Percentiles rank a stretch among this genome's conserved stretches.
These are phyloP conservation scores for Porites lobata DNA, from an alignment of 92 coral and sea anemone genomes.

Conservation along the genomic window DNA sequence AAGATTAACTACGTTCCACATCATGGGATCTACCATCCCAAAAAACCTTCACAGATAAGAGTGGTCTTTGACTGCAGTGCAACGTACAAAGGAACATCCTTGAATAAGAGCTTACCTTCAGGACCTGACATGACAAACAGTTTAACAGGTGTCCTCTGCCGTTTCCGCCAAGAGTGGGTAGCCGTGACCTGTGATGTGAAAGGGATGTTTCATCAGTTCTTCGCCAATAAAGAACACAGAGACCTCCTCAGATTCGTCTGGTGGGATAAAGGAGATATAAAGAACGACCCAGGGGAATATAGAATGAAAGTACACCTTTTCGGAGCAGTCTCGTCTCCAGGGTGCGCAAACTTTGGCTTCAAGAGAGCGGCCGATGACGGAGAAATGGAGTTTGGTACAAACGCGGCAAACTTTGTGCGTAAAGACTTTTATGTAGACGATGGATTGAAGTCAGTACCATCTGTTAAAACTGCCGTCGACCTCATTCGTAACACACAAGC, in stretches of 20 bases:
- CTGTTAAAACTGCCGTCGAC: slow-evolving; percentile 38
- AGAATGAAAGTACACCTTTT: slow-evolving; percentile 81
- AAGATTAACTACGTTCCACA: slow-evolving; percentile 31
- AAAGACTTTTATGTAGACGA: slow-evolving; percentile 68
- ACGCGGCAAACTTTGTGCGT: slow-evolving; percentile 43
- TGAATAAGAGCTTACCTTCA: no score
- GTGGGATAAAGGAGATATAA: slow-evolving; percentile 62
- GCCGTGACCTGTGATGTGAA: no score
- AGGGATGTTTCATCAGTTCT: slow-evolving; percentile 41
- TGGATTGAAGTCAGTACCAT: slow-evolving; percentile 55
- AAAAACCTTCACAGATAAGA: slow-evolving; percentile 1
- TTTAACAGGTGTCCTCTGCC: no score
- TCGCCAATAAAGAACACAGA: slow-evolving; percentile 50
- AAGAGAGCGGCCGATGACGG: slow-evolving; percentile 65
- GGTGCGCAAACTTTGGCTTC: slow-evolving; percentile 75
- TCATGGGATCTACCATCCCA: slow-evolving; percentile 46
- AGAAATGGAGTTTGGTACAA: slow-evolving; percentile 57
- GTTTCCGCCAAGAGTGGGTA: no score
- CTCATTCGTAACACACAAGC: slow-evolving; percentile 55
- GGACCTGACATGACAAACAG: no score
- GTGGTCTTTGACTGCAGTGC: no score
- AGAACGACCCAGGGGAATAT: slow-evolving; percentile 59
- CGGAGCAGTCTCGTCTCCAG: slow-evolving; percentile 76
- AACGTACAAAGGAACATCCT: no score
- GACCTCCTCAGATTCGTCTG: slow-evolving; percentile 66